Conservation (phyloP, 2,888 invertebrate genomes). For the Ellobium chinense region DNA sequence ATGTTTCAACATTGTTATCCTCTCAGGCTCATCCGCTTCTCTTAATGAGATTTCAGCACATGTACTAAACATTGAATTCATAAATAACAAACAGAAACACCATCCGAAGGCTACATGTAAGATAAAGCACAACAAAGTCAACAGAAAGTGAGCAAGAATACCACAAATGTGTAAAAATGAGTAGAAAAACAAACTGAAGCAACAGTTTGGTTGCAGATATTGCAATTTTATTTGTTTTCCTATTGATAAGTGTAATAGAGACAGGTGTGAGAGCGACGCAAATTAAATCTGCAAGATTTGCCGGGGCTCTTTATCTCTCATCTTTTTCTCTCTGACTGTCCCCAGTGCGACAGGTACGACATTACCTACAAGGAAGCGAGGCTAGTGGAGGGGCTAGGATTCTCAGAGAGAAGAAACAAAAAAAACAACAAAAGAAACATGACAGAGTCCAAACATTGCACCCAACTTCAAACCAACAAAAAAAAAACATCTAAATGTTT, state of each 20-base stretch:
- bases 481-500: background rate
- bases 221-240: constrained; percentile 27
- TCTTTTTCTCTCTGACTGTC: background rate
- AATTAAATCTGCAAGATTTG: background rate
- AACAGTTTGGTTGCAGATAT: background rate
- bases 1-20: too few relatives aligned
- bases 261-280: background rate
- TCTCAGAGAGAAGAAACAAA: background rate
- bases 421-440: background rate
- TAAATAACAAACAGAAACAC: too few relatives aligned
- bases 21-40: too few relatives aligned
- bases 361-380: background rate
- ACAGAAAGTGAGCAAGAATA: background rate
- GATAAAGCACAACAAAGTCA: background rate
- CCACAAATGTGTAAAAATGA: background rate
- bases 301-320: constrained; percentile 22
- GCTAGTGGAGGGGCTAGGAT: background rate
- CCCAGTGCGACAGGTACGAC: background rate
- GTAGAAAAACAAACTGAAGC: background rate
- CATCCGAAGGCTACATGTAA: too few relatives aligned
- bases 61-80: too few relatives aligned
- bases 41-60: too few relatives aligned
- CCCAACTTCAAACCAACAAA: constrained; percentile 6
- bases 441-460: background rate
- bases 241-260: constrained; percentile 18